Evolutionary conservation across 1,140 invertebrate species (phyloP).

Genomic region (Neuroterus valhalla): DNA sequence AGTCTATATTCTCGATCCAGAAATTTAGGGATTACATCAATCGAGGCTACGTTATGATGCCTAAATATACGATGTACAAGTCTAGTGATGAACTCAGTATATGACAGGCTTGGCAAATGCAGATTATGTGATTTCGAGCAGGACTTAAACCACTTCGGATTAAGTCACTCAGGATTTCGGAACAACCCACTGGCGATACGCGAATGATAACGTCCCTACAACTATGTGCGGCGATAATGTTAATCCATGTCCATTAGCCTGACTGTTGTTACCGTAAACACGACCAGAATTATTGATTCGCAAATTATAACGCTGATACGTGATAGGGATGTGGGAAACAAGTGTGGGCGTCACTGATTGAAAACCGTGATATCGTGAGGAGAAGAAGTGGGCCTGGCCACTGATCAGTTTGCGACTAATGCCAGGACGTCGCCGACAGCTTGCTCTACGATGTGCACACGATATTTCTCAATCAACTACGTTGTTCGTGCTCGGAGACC

Average conservation of each 20-base stretch:
- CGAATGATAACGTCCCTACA: constrained; percentile 22
- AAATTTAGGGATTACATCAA: no score
- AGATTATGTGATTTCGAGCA: constrained; percentile 27
- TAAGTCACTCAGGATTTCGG: constrained; percentile 51
- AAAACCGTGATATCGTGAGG: constrained; percentile 2
- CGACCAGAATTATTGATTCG: constrained; percentile 57
- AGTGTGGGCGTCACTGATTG: constrained; percentile 56
- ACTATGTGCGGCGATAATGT: constrained; percentile 33
- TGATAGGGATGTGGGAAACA: constrained; percentile 59
- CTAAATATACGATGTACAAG: not conserved
- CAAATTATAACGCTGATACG: constrained; percentile 58
- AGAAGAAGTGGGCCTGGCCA: constrained; percentile 38
- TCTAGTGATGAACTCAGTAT: constrained; percentile 14
- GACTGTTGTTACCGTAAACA: constrained; percentile 61
- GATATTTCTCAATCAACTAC: constrained; percentile 52
- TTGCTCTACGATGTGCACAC: constrained; percentile 39
- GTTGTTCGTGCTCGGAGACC: constrained; percentile 16
- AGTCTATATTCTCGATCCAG: no score
- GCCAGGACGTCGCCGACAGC: constrained; percentile 52
- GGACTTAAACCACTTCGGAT: constrained; percentile 22
- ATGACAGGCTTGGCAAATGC: constrained; percentile 24
- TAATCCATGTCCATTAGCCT: constrained; percentile 59
- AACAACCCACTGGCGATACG: constrained; percentile 36
- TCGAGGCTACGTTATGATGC: not conserved
- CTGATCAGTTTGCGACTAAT: constrained; percentile 59